Percentiles rank a stretch among this genome's conserved stretches.
These are phyloP conservation scores for Microctenopoma stevenorrisi DNA, from an alignment of 2,797 vertebrate genomes.

Conservation along the genomic window DNA sequence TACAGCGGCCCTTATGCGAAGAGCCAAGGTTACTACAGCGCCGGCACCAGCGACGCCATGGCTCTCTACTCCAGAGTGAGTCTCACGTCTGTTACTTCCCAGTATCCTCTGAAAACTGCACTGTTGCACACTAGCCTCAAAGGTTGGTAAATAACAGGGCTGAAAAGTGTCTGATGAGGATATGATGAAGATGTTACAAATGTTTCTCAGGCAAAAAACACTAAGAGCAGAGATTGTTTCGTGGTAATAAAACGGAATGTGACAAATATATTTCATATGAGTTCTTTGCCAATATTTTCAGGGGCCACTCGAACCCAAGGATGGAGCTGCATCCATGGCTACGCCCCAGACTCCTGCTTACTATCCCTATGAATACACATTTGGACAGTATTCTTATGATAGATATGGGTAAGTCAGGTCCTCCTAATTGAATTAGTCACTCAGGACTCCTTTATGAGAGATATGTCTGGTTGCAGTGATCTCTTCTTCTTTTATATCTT, in stretches of 20 bases:
- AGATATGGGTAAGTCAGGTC: constrained; percentile 86
- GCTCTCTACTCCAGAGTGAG: constrained; percentile 92
- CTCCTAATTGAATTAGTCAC: background rate
- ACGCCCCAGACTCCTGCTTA: constrained; percentile 88
- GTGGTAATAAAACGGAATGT: background rate
- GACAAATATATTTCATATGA: background rate
- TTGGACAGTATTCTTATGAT: constrained; percentile 94
- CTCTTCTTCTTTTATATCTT: constrained; percentile 18
- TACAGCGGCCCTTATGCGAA: constrained; percentile 89
- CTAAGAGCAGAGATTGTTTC: fast-evolving
- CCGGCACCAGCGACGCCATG: constrained; percentile 88
- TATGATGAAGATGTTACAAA: background rate
- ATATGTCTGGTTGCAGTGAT: constrained; percentile 5
- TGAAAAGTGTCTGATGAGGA: background rate
- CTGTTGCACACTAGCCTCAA: background rate
- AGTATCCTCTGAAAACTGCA: background rate
- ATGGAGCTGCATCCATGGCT: constrained; percentile 85
- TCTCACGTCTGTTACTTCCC: background rate
- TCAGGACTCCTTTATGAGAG: background rate
- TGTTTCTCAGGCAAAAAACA: background rate
- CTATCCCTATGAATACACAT: constrained; percentile 92
- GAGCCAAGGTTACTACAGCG: constrained; percentile 90
- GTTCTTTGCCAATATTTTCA: constrained; percentile 69
- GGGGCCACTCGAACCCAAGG: constrained; percentile 91
- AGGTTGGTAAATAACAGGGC: background rate